phyloP scores from a whole-genome alignment of 2,113 vertebrate genomes.

The Panthera tigris region DNA sequence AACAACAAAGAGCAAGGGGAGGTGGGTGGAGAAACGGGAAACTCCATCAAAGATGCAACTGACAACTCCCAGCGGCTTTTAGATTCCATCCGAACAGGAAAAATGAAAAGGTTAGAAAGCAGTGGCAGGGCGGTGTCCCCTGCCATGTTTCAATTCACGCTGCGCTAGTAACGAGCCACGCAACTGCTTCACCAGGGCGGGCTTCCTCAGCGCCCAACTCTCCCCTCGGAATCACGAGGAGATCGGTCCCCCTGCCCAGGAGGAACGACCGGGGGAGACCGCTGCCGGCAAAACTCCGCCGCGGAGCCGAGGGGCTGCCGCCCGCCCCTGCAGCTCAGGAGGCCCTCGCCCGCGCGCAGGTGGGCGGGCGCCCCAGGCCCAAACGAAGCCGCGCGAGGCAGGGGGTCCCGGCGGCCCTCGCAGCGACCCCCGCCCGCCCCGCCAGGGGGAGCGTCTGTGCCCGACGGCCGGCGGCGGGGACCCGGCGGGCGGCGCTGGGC shows the following conservation, averaged over 20 bases:
- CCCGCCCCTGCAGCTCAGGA: background rate
- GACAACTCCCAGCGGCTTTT: background rate
- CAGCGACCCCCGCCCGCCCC: background rate
- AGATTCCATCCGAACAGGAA: background rate
- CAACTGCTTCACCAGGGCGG: no score
- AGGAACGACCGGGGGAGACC: rapidly evolving
- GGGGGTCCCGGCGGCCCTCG: background rate
- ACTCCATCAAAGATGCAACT: background rate
- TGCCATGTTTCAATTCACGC: background rate
- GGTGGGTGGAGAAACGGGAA: background rate
- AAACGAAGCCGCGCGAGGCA: background rate
- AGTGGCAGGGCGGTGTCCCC: background rate
- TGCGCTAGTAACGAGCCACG: background rate
- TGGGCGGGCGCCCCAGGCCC: background rate
- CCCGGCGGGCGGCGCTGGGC: slow-evolving; percentile 8
- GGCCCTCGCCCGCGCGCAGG: background rate
- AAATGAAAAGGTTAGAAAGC: background rate
- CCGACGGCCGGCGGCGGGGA: background rate
- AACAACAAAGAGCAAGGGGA: background rate
- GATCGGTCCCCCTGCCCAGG: background rate
- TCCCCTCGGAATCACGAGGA: background rate
- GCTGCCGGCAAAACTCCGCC: background rate
- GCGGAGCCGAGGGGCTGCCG: background rate
- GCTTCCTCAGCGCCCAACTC: background rate
- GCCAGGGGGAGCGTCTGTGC: slow-evolving; percentile 60